These are phyloP conservation scores for Myoxocephalus aenaeus DNA, from an alignment of 2,797 vertebrate species.

Conservation along the genomic window DNA sequence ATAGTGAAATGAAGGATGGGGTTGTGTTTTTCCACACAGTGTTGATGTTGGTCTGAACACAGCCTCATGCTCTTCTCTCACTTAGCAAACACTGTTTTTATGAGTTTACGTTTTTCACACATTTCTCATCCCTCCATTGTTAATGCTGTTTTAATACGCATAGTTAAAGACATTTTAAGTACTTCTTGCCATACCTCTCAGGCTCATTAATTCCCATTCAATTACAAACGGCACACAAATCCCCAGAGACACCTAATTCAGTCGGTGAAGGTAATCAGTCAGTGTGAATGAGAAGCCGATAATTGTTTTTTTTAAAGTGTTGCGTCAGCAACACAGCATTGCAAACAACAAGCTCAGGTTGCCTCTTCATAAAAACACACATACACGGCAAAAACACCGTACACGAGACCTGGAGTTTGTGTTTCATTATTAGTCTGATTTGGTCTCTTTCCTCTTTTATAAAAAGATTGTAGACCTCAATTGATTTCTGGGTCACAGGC, in stretches of 20 bases:
- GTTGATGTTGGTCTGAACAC: slow-evolving; percentile 1
- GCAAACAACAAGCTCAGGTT: slow-evolving; percentile 25
- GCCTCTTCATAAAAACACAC: slow-evolving; percentile 3
- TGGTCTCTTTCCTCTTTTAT: not conserved
- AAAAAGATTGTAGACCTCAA: not conserved
- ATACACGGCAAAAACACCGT: not conserved
- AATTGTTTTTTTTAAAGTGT: slow-evolving; percentile 54
- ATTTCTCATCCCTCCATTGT: slow-evolving; percentile 39
- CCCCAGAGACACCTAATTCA: slow-evolving; percentile 61
- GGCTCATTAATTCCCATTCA: slow-evolving; percentile 68
- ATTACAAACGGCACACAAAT: slow-evolving; percentile 62
- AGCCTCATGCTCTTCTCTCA: not conserved
- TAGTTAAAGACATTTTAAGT: slow-evolving; percentile 49
- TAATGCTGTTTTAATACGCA: slow-evolving; percentile 44
- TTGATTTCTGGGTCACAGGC: slow-evolving; percentile 34
- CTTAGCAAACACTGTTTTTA: slow-evolving; percentile 5
- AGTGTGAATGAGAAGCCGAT: slow-evolving; percentile 63
- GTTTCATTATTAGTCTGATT: not conserved
- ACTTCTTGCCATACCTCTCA: slow-evolving; percentile 39
- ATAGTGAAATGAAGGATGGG: not conserved
- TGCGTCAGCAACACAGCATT: slow-evolving; percentile 38
- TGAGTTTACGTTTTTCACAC: slow-evolving; percentile 1
- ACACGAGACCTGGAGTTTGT: not conserved
- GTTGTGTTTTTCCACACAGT: not conserved
- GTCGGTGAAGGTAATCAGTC: slow-evolving; percentile 64